Evolutionary conservation across 2,797 vertebrate genomes (phyloP), one percentile per base, ranked within the genome.

Genomic region (Zenarchopterus dispar): DNA sequence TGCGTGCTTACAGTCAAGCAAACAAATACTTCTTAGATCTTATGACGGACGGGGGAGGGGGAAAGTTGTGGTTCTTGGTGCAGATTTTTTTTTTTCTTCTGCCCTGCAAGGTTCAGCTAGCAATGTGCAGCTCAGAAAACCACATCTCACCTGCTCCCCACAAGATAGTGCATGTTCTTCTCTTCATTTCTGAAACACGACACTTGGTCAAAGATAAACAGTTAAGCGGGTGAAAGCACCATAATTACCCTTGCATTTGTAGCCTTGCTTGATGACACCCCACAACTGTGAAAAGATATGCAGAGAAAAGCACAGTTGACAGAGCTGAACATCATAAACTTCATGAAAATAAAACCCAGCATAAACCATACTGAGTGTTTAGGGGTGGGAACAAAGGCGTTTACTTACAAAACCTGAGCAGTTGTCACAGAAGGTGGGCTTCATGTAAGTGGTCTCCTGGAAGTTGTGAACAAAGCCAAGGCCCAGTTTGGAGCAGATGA

Each of bases 191-290:
- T 51, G 33, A 49, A n/a, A 23, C 22, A 39, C 3, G 46, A 77
- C 68, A 66, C 64, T 52, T 61, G 51, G 55, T 24, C 56, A 73
- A 50, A 66, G 36, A 57, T 8, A 42, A 46, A 55, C 6, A 28
- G 19, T 46, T 65, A 44, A 9, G 60, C 23, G 44, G 57, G 31
- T 16, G 0, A 36, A 8, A 58, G 22, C 5, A 2, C n/a, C n/a
- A 55, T 31, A 70, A 46, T 75, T 92, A 97, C 97, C 97, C 95
- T 92, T 97, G 90, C 97, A 98, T 73, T 93, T 94, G 84, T 95
- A 97, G 67, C 97, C 97, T 93, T 98, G 97, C 82, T 97, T 98
- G 90, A 98, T 98, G 84, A 98, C 95, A 46, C 97, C 97, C 97
- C 97, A 98, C 49, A 98, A 88, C 95, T 96, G 66, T 4, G 48